A percentile compares a stretch with the other conserved stretches of the same genome.
These are phyloP conservation scores for Drosophila sordidula DNA, from an alignment of 2,888 invertebrate genomes.

Conservation along the genomic window DNA sequence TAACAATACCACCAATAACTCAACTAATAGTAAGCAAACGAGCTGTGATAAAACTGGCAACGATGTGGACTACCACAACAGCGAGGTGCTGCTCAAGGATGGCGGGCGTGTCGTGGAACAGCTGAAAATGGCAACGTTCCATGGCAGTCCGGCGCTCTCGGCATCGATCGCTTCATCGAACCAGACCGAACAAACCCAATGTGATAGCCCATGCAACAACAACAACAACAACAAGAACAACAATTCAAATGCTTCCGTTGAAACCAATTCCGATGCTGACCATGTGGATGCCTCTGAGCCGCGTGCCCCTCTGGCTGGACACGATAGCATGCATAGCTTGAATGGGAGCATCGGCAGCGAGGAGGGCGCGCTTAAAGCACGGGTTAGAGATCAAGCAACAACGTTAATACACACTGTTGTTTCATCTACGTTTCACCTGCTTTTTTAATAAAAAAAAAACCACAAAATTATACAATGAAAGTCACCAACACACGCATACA, in stretches of 20 bases:
- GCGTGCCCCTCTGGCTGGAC: constrained; percentile 64
- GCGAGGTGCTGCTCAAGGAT: constrained; percentile 72
- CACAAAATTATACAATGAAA: constrained; percentile 15
- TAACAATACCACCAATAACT: constrained; percentile 62
- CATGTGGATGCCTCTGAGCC: constrained; percentile 21
- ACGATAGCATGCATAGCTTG: constrained; percentile 68
- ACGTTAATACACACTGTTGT: constrained; percentile 46
- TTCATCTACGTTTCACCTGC: constrained; percentile 66
- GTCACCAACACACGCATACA: constrained; percentile 19
- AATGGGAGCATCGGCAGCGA: constrained; percentile 52
- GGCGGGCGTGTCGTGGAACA: constrained; percentile 64
- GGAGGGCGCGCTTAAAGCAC: constrained; percentile 82
- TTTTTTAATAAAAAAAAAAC: constrained; percentile 43
- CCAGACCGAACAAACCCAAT: constrained; percentile 82
- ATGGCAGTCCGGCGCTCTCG: constrained; percentile 74
- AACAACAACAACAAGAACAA: constrained; percentile 26
- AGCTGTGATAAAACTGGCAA: constrained; percentile 76
- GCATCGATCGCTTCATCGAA: constrained; percentile 75
- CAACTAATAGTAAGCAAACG: constrained; percentile 59
- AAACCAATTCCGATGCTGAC: constrained; percentile 39
- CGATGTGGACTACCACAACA: constrained; percentile 65
- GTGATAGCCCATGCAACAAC: constrained; percentile 67
- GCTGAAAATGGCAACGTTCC: constrained; percentile 71
- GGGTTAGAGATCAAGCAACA: constrained; percentile 80
- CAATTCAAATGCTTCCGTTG: constrained; percentile 34